These are phyloP conservation scores for Ctena decussata DNA, from an alignment of 2,888 invertebrate genomes.

Conservation along the genomic window DNA sequence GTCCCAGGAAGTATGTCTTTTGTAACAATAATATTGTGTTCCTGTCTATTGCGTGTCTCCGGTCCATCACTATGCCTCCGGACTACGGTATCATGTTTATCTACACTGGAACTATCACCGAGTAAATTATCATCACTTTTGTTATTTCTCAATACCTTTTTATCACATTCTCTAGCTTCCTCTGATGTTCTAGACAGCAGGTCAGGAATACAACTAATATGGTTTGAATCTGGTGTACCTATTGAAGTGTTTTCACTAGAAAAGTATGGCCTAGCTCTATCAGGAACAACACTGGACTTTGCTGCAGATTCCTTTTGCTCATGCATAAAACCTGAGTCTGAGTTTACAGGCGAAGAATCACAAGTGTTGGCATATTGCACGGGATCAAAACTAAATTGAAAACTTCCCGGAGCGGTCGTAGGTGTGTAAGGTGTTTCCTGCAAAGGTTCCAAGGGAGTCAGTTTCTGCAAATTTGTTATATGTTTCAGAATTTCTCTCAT, in stretches of 20 bases:
- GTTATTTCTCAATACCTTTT: background rate
- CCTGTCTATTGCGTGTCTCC: conserved; percentile 11
- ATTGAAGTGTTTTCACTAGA: background rate
- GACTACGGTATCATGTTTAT: conserved; percentile 44
- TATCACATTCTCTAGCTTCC: background rate
- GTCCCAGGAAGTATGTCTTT: background rate
- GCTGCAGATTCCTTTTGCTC: background rate
- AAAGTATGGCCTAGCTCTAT: background rate
- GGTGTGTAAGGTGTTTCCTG: conserved; percentile 54
- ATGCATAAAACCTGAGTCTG: background rate
- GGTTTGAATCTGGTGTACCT: background rate
- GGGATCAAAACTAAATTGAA: background rate
- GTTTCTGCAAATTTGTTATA: conserved; percentile 44
- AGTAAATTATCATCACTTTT: conserved; percentile 40
- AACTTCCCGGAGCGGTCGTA: background rate
- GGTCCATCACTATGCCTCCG: conserved; percentile 60
- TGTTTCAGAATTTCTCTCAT: conserved; percentile 68
- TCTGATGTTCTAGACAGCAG: background rate
- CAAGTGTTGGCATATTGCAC: background rate
- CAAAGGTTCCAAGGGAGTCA: conserved; percentile 51
- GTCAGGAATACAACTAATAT: background rate
- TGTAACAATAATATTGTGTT: background rate
- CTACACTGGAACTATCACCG: conserved; percentile 13
- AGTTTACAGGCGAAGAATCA: conserved; percentile 9
- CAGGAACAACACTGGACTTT: background rate